phyloP scores from a whole-genome alignment of 2,113 vertebrate species.

The Pandion haliaetus region DNA sequence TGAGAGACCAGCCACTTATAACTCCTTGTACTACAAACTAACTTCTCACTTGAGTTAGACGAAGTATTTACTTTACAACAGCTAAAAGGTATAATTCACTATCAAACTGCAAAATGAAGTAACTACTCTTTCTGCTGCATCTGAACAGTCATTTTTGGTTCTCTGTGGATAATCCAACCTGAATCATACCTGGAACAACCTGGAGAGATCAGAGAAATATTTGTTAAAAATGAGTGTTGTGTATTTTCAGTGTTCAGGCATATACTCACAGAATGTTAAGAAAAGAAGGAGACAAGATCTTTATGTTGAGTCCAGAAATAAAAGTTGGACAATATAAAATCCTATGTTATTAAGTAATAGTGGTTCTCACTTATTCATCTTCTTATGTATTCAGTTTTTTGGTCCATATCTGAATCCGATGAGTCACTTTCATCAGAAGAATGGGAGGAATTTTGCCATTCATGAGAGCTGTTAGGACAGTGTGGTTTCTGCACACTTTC shows the following conservation, averaged over 20 bases:
- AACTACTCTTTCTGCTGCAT: background rate
- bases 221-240: background rate
- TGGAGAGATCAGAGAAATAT: background rate
- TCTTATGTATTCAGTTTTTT: slow-evolving; percentile 53
- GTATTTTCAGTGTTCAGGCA: background rate
- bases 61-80: background rate
- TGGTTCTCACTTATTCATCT: slow-evolving; percentile 43
- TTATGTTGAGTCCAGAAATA: background rate
- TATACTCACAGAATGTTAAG: background rate
- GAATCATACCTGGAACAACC: background rate
- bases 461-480: accelerated
- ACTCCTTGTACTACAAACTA: background rate
- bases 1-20: background rate
- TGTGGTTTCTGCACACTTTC: background rate
- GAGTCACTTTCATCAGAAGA: slow-evolving; percentile 26
- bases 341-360: background rate
- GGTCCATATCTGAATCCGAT: background rate
- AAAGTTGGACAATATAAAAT: background rate
- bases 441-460: background rate
- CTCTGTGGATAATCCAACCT: background rate
- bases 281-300: background rate
- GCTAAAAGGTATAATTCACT: background rate
- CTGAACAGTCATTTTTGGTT: background rate
- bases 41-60: background rate
- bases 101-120: background rate